Conservation (phyloP, 2,797 vertebrate genomes). For the Oreonectes daqikongensis region DNA sequence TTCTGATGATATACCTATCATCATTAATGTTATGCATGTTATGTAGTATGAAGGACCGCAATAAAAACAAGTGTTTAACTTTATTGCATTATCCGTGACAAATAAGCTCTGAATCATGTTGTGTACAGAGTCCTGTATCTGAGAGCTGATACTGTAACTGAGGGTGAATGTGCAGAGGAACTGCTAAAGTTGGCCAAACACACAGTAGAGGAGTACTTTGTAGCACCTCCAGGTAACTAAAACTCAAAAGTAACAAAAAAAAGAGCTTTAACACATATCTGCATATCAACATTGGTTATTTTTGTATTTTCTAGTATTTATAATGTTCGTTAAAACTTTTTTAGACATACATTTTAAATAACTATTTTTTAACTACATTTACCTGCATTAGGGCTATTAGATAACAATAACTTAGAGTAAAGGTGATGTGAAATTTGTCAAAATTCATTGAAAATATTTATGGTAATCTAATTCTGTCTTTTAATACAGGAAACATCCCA, state of each 20-base stretch:
- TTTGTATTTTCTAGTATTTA: too few relatives aligned
- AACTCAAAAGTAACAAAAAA: not conserved
- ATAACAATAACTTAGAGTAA: not conserved
- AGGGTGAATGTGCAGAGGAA: conserved; percentile 81
- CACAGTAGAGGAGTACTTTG: conserved; percentile 91
- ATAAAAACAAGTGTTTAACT: too few relatives aligned
- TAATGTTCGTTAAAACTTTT: too few relatives aligned
- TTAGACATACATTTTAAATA: not conserved
- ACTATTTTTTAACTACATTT: not conserved
- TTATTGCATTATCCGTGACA: not conserved
- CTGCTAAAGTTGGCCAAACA: conserved; percentile 81
- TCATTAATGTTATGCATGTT: too few relatives aligned
- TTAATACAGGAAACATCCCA: conserved; percentile 88
- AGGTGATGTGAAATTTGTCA: not conserved
- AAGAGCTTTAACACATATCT: not conserved
- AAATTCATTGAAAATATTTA: not conserved
- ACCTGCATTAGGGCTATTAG: not conserved
- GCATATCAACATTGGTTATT: not conserved
- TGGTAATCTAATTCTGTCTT: conserved; percentile 21
- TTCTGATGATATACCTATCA: too few relatives aligned
- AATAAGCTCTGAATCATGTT: not conserved
- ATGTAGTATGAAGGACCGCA: too few relatives aligned
- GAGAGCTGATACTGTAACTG: conserved; percentile 79
- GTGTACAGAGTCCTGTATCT: conserved; percentile 81
- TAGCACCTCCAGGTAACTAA: conserved; percentile 91